Conservation (phyloP, 1,140 invertebrate species). For the Araneus ventricosus region DNA sequence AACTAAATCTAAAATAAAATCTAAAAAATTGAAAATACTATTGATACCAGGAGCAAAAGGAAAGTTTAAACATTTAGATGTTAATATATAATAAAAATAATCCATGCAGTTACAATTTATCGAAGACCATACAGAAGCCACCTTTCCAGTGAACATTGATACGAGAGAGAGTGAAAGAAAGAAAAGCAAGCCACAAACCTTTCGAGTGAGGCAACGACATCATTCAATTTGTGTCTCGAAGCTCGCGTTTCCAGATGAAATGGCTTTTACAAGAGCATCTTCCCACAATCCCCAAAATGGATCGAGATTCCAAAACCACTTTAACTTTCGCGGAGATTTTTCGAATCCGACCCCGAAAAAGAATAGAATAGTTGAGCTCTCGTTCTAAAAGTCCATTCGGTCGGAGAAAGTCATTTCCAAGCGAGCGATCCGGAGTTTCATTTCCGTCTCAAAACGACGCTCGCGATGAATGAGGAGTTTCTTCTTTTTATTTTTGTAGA, state of each 20-base stretch:
- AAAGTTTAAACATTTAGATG: no score
- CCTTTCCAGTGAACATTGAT: no score
- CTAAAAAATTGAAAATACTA: no score
- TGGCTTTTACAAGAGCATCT: neutral
- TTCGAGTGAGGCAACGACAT: neutral
- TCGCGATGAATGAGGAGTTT: neutral
- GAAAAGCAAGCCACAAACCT: neutral
- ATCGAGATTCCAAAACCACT: slow-evolving; percentile 4
- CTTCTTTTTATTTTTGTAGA: neutral
- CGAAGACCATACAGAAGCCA: no score
- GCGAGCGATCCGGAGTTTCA: neutral
- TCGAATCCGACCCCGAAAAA: neutral
- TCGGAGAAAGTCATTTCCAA: neutral
- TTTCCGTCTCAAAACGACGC: neutral
- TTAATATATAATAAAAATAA: no score
- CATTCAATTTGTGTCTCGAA: neutral
- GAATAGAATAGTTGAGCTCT: neutral
- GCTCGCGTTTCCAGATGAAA: neutral
- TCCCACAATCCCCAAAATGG: slow-evolving; percentile 16
- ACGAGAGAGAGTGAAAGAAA: neutral
- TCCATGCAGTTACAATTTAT: no score
- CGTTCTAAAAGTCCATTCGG: neutral
- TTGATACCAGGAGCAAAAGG: no score
- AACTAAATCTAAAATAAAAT: no score
- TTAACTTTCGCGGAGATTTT: neutral